Percentiles rank a stretch among this genome's conserved stretches.
phyloP scores from a whole-genome alignment of 1,140 invertebrate genomes.

The Globodera ellingtonae region DNA sequence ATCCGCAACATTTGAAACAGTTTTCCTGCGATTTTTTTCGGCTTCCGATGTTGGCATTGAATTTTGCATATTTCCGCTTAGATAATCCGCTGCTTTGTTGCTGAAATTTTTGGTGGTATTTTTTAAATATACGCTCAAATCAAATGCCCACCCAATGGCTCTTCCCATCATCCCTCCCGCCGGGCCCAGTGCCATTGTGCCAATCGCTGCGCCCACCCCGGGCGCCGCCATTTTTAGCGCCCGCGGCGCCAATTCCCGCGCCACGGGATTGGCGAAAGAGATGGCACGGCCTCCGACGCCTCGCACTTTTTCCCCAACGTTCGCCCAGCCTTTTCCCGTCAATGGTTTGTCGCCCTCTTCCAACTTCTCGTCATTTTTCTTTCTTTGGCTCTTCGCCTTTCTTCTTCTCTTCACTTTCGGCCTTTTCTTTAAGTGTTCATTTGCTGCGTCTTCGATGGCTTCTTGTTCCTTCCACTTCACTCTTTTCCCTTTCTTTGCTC shows the following conservation, averaged over 20 bases:
- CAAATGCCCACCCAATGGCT: neutral
- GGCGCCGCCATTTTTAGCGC: neutral
- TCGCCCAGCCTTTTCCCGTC: neutral
- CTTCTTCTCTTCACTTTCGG: neutral
- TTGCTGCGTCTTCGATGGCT: no score
- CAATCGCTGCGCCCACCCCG: neutral
- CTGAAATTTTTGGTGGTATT: neutral
- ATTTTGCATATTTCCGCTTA: conserved; percentile 21
- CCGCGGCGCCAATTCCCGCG: conserved; percentile 1
- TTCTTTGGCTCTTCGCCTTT: neutral
- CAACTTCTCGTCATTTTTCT: neutral
- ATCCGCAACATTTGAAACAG: neutral
- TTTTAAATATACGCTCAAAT: neutral
- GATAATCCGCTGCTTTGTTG: conserved; percentile 25
- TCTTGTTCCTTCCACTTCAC: neutral
- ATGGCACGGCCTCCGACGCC: neutral
- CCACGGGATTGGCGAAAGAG: neutral
- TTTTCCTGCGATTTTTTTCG: neutral
- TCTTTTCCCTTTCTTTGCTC: neutral
- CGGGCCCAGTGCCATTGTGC: conserved; percentile 3
- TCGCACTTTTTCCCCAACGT: neutral
- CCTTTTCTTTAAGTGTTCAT: neutral
- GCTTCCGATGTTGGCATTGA: neutral
- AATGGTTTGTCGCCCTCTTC: neutral
- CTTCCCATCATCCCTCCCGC: neutral